Base-by-base conservation (phyloP, 2,797 vertebrate genomes). In the Erpetoichthys calabaricus region DNA sequence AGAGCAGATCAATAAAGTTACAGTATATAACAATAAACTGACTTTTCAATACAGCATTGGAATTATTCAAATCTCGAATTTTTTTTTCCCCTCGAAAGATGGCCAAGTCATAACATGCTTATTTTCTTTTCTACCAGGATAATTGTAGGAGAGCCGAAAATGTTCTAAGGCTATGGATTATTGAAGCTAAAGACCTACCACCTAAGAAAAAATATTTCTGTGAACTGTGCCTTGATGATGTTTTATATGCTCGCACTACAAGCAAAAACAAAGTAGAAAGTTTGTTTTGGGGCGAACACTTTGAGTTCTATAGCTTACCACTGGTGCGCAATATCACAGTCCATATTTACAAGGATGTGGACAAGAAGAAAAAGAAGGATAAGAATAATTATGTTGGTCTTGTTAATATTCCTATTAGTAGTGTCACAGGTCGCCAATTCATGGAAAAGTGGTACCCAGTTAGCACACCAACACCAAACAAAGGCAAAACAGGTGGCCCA, bases 251-350 rank as follows among this genome's bases (percentile, higher is more conserved):
- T 59, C 88, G 94, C 50, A 98, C 94, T 77, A 95, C 92, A 80
- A 94, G 91, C 84, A 97, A 97, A 79, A 81, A 81, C 8, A 94
- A 91, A 62, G 79, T 82, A 1, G 92, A 97, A 67, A 89, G 89
- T 71, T 89, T 97, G 56, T 98, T 98, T 79, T 97, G 94, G 95
- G 95, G 95, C 0, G 95, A 98, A 75, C 83, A 91, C 85, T 98
- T 98, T 7, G 89, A 94, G 65, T 94, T 98, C 69, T 81, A 76
- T 5, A 61, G 87, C 56, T 84, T 98, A 59, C 91, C 94, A 0
- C 58, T 80, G 5, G 63, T 91, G 53, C 86, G 80, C 63, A 94
- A 84, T 73, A 70, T 97, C 80, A 98, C 91, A 0, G 89, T 96
- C 66, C 95, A 98, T 74, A 86, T 98, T 67, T 98, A 98, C 75